Base-by-base conservation (phyloP, 2,888 invertebrate genomes). In the Lithophane leautieri region DNA sequence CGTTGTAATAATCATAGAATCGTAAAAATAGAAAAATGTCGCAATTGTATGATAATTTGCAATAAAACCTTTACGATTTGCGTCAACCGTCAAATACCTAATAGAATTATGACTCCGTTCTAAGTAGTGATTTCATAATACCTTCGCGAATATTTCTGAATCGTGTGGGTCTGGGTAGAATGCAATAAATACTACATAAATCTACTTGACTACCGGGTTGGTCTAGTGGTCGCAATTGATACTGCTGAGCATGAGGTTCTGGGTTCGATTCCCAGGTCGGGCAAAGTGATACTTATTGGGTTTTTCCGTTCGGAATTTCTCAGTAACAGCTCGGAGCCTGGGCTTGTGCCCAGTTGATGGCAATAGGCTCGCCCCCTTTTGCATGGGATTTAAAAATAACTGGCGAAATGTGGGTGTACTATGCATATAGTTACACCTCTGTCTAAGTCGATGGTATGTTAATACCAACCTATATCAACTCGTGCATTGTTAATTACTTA, bases 41-140 rank as follows among this genome's bases (percentile, higher is more conserved):
- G 22, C 42, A 28, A 58, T 28, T 25, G 34, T 34, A 14, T 65
- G 19, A 25, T 61, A 42, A 63, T 79, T 34, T 40, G 22, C 56
- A 14, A 68, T 78, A 47, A 56, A 66, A 44, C 1, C 0, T 40
- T 78, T 19, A 56, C 61, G 62, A 72, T 63, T 68, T 79, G 50
- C 80, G 78, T 79, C 67, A 78, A 34, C 19, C 56, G 16, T 56
- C 22, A 56, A 70, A 56, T 60, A 34, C 34, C 34, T 34, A 16
- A 44, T 58, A 14, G 22, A 69, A 14, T 14, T 56, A 70, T 50
- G 42, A 67, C 56, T 50, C 19, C 19, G 19, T 50, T 19, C 4
- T 50, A 40, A 22, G 9, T 47, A n/a, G 4, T 67, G 44, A 40
- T 58, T 79, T 72, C 67, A 56, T 78, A 62, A 44, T 60, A 78